Evolutionary conservation across 2,888 invertebrate species (phyloP).

Genomic region (Drosophila cracens): DNA sequence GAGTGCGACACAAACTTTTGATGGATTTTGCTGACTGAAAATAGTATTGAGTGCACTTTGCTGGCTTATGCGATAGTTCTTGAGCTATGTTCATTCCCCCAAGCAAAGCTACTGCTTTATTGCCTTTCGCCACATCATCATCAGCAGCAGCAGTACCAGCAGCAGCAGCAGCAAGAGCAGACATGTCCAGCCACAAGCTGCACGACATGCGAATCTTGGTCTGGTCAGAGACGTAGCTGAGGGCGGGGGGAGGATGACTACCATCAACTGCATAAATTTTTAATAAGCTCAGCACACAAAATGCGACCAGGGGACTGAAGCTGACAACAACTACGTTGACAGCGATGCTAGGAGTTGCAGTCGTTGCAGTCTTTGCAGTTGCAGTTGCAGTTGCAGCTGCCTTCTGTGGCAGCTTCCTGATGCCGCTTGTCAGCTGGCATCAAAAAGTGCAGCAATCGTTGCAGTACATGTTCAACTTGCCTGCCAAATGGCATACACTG

Average conservation of each 20-base stretch:
- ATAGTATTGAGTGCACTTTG: slow-evolving; percentile 11
- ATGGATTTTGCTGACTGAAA: slow-evolving; percentile 7
- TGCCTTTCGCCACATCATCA: slow-evolving; percentile 63
- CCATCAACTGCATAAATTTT: slow-evolving; percentile 73
- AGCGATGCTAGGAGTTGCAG: slow-evolving; percentile 13
- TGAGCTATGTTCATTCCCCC: slow-evolving; percentile 25
- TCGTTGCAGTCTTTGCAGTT: slow-evolving; percentile 8
- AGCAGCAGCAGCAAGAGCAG: slow-evolving; percentile 18
- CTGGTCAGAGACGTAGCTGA: neutral
- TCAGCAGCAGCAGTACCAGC: slow-evolving; percentile 17
- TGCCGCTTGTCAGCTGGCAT: slow-evolving; percentile 16
- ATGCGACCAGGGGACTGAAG: slow-evolving; percentile 52
- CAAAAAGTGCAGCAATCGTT: slow-evolving; percentile 40
- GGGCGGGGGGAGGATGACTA: slow-evolving; percentile 11
- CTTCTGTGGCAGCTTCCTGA: slow-evolving; percentile 6
- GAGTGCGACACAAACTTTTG: slow-evolving; percentile 13
- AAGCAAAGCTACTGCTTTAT: slow-evolving; percentile 63
- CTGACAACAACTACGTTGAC: slow-evolving; percentile 36
- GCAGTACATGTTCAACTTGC: slow-evolving; percentile 53
- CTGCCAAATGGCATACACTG: slow-evolving; percentile 30
- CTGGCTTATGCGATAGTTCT: slow-evolving; percentile 29
- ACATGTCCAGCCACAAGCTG: slow-evolving; percentile 45
- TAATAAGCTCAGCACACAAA: slow-evolving; percentile 66
- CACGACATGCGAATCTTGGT: slow-evolving; percentile 17
- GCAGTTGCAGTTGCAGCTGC: slow-evolving; percentile 1